Conservation (phyloP, 2,113 vertebrate species). For the Vireo altiloquus region DNA sequence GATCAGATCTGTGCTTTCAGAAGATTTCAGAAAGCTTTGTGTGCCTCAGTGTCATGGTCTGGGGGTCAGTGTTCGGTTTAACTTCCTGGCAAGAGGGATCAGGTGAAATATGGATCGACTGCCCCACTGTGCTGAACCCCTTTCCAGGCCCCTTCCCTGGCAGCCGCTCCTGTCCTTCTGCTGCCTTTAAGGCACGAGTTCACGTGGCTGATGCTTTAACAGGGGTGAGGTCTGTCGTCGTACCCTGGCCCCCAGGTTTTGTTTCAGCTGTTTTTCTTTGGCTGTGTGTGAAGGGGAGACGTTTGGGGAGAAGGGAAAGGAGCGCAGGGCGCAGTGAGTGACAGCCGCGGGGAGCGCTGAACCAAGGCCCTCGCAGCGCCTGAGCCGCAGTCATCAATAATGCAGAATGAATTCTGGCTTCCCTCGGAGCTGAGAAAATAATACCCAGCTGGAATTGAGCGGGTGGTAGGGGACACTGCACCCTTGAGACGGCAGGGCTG, state of each 20-base stretch:
- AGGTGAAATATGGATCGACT: fast-evolving
- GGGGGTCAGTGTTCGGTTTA: not conserved
- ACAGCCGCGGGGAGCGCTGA: not conserved
- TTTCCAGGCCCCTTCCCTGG: fast-evolving
- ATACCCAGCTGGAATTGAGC: conserved; percentile 17
- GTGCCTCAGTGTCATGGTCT: not conserved
- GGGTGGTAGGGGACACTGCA: conserved; percentile 1
- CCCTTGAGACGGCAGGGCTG: conserved; percentile 28
- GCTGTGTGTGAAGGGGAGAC: not conserved
- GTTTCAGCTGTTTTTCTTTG: not conserved
- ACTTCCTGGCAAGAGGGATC: not conserved
- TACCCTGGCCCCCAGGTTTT: fast-evolving
- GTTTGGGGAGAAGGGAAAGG: not conserved
- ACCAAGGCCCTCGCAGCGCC: not conserved
- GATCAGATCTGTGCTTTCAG: not conserved
- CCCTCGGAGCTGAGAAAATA: conserved; percentile 33
- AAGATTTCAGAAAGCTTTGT: not conserved
- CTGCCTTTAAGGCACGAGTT: fast-evolving
- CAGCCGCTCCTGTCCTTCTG: fast-evolving
- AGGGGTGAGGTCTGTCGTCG: fast-evolving
- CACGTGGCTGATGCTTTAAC: fast-evolving
- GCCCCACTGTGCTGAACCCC: fast-evolving
- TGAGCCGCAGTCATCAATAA: conserved; percentile 38
- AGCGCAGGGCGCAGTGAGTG: not conserved
- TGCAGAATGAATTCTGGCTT: conserved; percentile 47